Evolutionary conservation across 2,797 vertebrate genomes (phyloP), one percentile per base, ranked within the genome.

Genomic region (Remorina albescens): DNA sequence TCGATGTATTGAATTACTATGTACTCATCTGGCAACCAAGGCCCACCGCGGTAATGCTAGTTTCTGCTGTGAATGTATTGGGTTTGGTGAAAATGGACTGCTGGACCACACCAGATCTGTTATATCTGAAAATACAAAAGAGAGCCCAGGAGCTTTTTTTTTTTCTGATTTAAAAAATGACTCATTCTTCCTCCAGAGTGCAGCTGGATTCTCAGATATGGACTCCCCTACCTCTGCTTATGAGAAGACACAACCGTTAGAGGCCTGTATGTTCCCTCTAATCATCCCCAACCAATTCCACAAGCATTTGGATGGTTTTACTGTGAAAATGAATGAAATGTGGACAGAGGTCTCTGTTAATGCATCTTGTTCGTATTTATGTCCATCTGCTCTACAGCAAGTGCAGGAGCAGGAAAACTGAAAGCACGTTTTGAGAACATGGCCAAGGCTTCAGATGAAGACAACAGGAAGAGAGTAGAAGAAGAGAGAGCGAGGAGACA

Each of bases 371-470:
- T 53, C 21, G 23, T 26, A 9, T 54, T 16, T 0, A 8, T 39
- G 25, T 37, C 2, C 44, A 23, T 44, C 1, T 73, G 8, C 39
- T 7, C 50, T 85, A 61, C 83, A 96, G 96, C 95, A 7, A 94
- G 94, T 49, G 87, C 94, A 34, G 94, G 95, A n/a, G 93, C 96
- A 16, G 95, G 95, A 41, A 96, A 95, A 47, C 92, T 99, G 70
- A 96, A 96, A 79, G 95, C 95, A 0, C 96, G 90, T 1, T 99
- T 99, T 79, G 98, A 99, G 73, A 95, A 85, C 88, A 93, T 98
- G 95, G 96, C 96, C 23, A 96, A 93, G 81, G 80, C 91, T 1
- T 94, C 94, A 0, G 94, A 95, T 0, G 95, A 96, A 25, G 96
- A 97, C 76, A 96, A 94, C 86, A 91, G 51, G 64, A 95, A 94